These are phyloP conservation scores for Hoplostethus atlanticus DNA, from an alignment of 2,797 vertebrate species.

Conservation along the genomic window DNA sequence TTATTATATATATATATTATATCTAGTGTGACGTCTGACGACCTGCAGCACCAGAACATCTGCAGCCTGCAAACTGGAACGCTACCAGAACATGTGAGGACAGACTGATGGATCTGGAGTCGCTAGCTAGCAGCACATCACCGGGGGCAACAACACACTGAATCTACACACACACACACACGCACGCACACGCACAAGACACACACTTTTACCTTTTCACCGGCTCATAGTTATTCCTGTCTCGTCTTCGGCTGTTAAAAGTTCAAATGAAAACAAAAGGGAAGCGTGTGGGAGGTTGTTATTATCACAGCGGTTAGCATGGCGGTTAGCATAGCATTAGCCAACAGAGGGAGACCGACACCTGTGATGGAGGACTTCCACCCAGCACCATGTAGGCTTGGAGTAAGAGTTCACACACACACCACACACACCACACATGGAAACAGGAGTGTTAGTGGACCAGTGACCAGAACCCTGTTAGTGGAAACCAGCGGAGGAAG, in stretches of 20 bases:
- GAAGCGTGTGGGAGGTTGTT: conserved; percentile 34
- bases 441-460: conserved; percentile 50
- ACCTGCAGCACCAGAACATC: no score
- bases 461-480: conserved; percentile 68
- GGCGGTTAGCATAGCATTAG: conserved; percentile 10
- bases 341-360: background rate
- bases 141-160: no score
- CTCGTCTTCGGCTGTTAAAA: conserved; percentile 77
- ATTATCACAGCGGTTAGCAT: conserved; percentile 44
- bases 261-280: conserved; percentile 49
- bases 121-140: no score
- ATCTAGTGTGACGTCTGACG: no score
- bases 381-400: background rate
- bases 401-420: conserved; percentile 1
- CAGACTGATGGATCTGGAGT: no score
- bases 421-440: conserved; percentile 25
- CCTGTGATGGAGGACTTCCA: background rate
- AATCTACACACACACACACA: background rate
- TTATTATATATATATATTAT: no score
- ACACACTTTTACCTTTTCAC: conserved; percentile 77
- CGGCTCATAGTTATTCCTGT: conserved; percentile 83
- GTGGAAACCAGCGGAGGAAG: conserved; percentile 58
- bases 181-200: no score
- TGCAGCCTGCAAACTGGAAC: no score
- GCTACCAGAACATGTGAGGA: no score